A percentile compares a stretch with the other conserved stretches of the same genome.
These are phyloP conservation scores for Antheraea yamamai DNA, from an alignment of 2,888 invertebrate species.

Conservation along the genomic window DNA sequence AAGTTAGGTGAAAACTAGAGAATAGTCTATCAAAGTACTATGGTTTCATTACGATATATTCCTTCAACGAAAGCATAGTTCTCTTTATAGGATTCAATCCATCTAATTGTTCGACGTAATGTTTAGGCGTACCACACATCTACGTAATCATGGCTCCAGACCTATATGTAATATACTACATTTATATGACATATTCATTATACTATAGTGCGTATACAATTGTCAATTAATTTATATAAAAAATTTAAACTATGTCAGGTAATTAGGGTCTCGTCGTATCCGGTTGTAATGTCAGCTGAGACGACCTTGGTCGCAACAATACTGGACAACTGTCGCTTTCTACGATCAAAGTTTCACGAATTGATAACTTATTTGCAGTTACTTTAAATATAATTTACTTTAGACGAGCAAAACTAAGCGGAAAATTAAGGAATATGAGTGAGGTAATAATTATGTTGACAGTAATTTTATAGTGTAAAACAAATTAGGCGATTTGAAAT, in stretches of 20 bases:
- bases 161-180: background rate
- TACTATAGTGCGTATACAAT: background rate
- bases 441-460: background rate
- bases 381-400: background rate
- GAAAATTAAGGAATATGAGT: background rate
- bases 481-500: background rate
- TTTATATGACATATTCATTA: background rate
- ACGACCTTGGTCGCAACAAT: slow-evolving; percentile 18
- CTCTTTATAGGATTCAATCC: no score
- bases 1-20: no score
- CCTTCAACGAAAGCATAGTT: no score
- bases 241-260: background rate
- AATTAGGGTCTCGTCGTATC: slow-evolving; percentile 18
- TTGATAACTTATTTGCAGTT: background rate
- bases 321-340: slow-evolving; percentile 20
- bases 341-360: background rate
- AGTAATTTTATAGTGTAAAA: background rate
- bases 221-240: background rate
- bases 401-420: background rate
- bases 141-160: no score
- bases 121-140: no score
- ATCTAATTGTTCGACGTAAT: no score
- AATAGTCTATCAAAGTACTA: no score
- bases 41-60: no score
- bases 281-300: slow-evolving; percentile 19